A percentile compares a stretch with the other conserved stretches of the same genome.
These are phyloP conservation scores for Caenorhabditis imperialis DNA, from an alignment of 2,888 invertebrate genomes.

Conservation along the genomic window DNA sequence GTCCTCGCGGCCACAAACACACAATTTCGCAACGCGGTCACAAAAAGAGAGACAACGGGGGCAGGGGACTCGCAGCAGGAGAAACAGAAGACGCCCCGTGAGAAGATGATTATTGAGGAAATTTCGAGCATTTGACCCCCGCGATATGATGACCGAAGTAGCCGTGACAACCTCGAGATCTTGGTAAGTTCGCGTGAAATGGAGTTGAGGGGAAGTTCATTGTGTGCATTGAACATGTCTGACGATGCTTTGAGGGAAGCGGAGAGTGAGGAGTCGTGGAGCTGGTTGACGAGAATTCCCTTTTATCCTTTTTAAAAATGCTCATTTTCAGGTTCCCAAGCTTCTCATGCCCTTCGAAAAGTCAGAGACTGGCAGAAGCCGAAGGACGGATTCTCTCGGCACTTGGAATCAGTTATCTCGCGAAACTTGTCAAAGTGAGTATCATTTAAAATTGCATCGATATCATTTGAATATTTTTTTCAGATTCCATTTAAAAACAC, in stretches of 20 bases:
- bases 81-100: neutral
- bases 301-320: constrained; percentile 3
- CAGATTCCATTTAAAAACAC: constrained; percentile 54
- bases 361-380: constrained; percentile 39
- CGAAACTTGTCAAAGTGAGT: constrained; percentile 43
- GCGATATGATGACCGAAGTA: constrained; percentile 19
- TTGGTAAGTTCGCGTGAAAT: no score
- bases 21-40: constrained; percentile 37
- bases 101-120: constrained; percentile 10
- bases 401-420: constrained; percentile 33
- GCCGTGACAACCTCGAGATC: constrained; percentile 14
- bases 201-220: no score
- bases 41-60: constrained; percentile 15
- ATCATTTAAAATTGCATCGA: constrained; percentile 3
- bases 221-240: no score
- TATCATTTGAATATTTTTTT: constrained; percentile 2
- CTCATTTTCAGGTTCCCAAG: constrained; percentile 40
- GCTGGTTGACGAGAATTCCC: no score
- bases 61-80: constrained; percentile 14
- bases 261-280: no score
- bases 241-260: no score
- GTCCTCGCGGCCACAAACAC: constrained; percentile 11
- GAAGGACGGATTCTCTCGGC: constrained; percentile 41
- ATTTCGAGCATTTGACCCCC: constrained; percentile 12
- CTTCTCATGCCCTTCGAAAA: constrained; percentile 43